A percentile compares a stretch with the other conserved stretches of the same genome.
Evolutionary conservation across 2,113 vertebrate genomes (phyloP).

Genomic region (Eurypyga helias): DNA sequence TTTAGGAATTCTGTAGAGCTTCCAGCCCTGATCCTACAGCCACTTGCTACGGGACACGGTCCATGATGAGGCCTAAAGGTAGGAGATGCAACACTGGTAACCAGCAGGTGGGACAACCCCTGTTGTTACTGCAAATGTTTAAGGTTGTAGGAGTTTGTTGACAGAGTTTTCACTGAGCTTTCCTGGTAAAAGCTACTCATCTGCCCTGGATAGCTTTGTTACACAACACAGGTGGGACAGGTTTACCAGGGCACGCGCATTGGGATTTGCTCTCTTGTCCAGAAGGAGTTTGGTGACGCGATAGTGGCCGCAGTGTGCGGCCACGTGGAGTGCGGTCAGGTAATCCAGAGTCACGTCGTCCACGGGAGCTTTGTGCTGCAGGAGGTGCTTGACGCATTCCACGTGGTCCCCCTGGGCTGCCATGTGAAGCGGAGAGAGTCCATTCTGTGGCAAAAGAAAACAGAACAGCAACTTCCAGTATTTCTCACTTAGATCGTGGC

Average conservation of each 20-base stretch:
- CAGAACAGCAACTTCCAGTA: not conserved
- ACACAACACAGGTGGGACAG: not conserved
- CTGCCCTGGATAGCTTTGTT: not conserved
- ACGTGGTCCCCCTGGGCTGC: conserved; percentile 96
- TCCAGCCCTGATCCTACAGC: not conserved
- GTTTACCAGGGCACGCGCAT: conserved; percentile 94
- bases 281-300: conserved; percentile 96
- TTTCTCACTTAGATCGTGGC: accelerated
- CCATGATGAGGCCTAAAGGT: not conserved
- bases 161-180: not conserved
- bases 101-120: not conserved
- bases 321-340: conserved; percentile 94
- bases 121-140: not conserved
- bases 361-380: conserved; percentile 94
- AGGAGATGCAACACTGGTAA: not conserved
- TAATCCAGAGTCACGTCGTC: conserved; percentile 97
- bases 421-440: conserved; percentile 97
- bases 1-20: not conserved
- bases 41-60: accelerated
- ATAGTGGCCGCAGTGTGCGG: conserved; percentile 97
- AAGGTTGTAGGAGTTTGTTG: not conserved
- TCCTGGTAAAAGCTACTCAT: not conserved
- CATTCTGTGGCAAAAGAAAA: conserved; percentile 80
- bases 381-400: conserved; percentile 94
- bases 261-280: conserved; percentile 98